Base-by-base conservation (phyloP, 2,888 invertebrate species). In the Orthosia gracilis region DNA sequence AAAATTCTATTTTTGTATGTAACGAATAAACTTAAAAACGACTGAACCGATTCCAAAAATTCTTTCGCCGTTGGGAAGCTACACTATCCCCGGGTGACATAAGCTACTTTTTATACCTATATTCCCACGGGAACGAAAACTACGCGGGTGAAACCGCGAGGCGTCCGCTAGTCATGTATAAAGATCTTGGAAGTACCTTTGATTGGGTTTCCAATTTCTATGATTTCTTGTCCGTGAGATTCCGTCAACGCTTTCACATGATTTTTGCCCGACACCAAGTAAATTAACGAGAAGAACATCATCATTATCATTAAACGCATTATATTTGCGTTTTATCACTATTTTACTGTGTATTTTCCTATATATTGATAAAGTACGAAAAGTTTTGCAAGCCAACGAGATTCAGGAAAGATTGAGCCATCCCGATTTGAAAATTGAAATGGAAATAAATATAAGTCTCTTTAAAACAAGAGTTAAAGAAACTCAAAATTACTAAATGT, bases 221-320 rank as follows among this genome's bases (percentile, higher is more conserved):
- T 96, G 0, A 96, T 89, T 49, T 96, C 96, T 62, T 94, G 94
- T 0, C 95, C 96, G 85, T 92, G 70, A 0, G 93, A 91, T 12
- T 95, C 94, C 0, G 95, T 94, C 1, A 95, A 67, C 0, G 91
- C 74, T 40, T 91, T 93, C 0, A 90, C 82, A 73, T 86, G 88
- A 7, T 80, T 91, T 67, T 90, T 94, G 2, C 88, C 79, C 0
- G 78, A 67, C 7, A 89, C 90, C 11, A 77, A 71, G 15, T 72
- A 85, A 3, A 90, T 17, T 3, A 88, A 55, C 4, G 84, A 66
- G 7, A 87, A 65, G 1, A 90, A 40, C 58, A 85, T 2, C 0
- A 88, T 50, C 4, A 83, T 2, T 18, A 74, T 31, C 12, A 85
- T 18, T 7, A 81, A 52, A 67, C 88, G 88, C 94, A 93, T 93